Percentiles rank a stretch among this genome's conserved stretches.
Conservation (phyloP, 1,140 invertebrate species). For the Tetramorium simillimum region DNA sequence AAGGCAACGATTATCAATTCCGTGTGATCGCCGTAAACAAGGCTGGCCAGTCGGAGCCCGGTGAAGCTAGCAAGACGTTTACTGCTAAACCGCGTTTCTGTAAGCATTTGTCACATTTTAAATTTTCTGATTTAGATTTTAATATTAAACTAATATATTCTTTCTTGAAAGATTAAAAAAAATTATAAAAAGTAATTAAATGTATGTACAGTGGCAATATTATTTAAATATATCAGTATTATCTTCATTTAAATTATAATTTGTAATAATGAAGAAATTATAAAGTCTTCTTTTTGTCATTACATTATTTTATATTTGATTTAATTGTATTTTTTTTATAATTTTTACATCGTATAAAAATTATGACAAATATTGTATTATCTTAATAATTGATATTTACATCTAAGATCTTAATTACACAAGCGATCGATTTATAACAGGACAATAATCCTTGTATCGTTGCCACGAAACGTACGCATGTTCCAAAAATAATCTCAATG, state of each 20-base stretch:
- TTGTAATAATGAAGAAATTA: not conserved
- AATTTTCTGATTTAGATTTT: not conserved
- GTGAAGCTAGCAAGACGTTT: slow-evolving; percentile 94
- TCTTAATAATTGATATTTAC: not conserved
- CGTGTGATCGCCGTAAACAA: slow-evolving; percentile 98
- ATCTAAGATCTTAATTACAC: slow-evolving; percentile 23
- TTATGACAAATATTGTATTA: not conserved
- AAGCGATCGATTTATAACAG: slow-evolving; percentile 5
- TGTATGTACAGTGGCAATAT: not conserved
- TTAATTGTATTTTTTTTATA: not conserved
- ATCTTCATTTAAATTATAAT: not conserved
- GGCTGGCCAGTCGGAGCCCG: slow-evolving; percentile 95
- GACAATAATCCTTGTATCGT: slow-evolving; percentile 4
- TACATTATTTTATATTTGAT: not conserved
- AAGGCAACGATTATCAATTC: slow-evolving; percentile 99
- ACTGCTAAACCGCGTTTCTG: slow-evolving; percentile 95
- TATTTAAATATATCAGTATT: not conserved
- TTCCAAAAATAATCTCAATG: slow-evolving; percentile 33
- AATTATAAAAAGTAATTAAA: slow-evolving; percentile 1
- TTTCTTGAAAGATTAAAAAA: not conserved
- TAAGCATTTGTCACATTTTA: slow-evolving; percentile 82
- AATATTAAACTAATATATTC: not conserved
- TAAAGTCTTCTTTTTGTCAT: not conserved
- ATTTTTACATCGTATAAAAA: not conserved
- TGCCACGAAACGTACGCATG: not conserved